Evolutionary conservation across 2,797 vertebrate species (phyloP).

Genomic region (Psittacula derbiana): DNA sequence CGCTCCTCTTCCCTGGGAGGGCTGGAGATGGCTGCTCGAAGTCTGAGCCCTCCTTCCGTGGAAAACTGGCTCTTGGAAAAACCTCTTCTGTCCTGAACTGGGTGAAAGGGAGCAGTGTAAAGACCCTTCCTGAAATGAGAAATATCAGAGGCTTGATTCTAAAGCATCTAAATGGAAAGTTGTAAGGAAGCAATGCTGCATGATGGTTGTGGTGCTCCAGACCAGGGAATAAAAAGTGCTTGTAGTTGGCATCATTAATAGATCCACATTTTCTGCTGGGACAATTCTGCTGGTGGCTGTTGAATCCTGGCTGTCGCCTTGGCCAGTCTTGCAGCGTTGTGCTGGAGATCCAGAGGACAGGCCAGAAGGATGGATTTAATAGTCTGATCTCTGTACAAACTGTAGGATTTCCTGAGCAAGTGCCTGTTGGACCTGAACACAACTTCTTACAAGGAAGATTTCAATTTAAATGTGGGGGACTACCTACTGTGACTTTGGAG

Average conservation of each 20-base stretch:
- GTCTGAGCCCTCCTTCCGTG: not conserved
- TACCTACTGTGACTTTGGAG: not conserved
- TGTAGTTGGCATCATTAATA: not conserved
- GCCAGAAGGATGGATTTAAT: not conserved
- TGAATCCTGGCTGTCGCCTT: not conserved
- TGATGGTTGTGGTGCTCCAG: not conserved
- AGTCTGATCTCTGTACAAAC: not conserved
- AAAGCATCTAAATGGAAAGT: not conserved
- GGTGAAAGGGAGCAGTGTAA: not conserved
- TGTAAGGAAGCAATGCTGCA: not conserved
- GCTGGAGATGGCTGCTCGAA: accelerated
- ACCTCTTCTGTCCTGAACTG: not conserved
- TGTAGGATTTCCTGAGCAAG: not conserved
- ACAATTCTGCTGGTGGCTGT: not conserved
- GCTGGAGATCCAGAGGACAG: not conserved
- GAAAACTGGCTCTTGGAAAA: not conserved
- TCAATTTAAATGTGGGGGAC: not conserved
- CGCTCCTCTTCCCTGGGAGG: not conserved
- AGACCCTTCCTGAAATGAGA: not conserved
- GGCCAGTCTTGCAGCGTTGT: not conserved
- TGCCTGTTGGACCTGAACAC: not conserved
- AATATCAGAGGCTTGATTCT: not conserved
- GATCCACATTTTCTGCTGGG: not conserved
- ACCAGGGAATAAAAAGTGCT: not conserved
- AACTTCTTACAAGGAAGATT: not conserved